Evolutionary conservation across 2,113 vertebrate genomes (phyloP).

Genomic region (Colistium nudipinnis): DNA sequence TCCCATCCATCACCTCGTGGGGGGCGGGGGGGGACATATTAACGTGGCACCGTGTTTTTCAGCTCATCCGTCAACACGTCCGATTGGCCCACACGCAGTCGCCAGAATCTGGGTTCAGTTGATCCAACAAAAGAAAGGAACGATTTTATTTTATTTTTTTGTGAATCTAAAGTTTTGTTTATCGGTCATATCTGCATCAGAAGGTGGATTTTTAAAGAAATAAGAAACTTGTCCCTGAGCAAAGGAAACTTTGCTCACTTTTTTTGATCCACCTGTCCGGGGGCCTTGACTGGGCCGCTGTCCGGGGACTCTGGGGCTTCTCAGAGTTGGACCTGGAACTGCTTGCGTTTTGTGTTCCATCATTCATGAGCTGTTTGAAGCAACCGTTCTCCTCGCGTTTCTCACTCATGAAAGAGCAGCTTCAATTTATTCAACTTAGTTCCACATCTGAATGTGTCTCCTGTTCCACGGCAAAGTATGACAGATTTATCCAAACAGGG

Average conservation of each 20-base stretch:
- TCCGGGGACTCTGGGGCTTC: no score
- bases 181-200: not conserved
- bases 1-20: conserved; percentile 58
- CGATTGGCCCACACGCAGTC: conserved; percentile 36
- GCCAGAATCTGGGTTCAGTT: conserved; percentile 30
- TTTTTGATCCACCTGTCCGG: no score
- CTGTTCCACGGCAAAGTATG: no score
- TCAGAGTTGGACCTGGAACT: not conserved
- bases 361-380: not conserved
- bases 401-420: no score
- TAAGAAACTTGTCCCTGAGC: no score
- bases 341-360: not conserved
- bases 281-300: not conserved
- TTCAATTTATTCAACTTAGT: no score
- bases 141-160: no score
- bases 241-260: no score
- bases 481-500: no score
- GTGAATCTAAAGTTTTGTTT: not conserved
- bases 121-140: conserved; percentile 11
- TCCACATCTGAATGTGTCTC: no score
- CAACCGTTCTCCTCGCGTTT: not conserved
- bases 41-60: conserved; percentile 58
- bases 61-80: conserved; percentile 63
- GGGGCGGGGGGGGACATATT: conserved; percentile 38
- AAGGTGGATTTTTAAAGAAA: not conserved